A percentile compares a stretch with the other conserved stretches of the same genome.
These are phyloP conservation scores for Cacoxenus indagator DNA, from an alignment of 2,888 invertebrate species.

Conservation along the genomic window DNA sequence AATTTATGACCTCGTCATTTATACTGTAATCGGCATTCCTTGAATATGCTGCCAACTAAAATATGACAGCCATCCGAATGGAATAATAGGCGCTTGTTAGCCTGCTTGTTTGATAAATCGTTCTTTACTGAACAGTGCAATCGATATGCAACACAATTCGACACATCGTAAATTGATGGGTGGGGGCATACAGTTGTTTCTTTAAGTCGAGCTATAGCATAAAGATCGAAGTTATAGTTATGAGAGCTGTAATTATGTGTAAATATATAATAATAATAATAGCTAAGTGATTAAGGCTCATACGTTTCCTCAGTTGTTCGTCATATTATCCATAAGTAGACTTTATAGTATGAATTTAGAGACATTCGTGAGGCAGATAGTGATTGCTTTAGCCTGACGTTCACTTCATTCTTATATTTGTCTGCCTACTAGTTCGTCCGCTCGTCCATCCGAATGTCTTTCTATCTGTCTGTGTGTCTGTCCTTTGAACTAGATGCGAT, in stretches of 20 bases:
- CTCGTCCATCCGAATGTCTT: neutral
- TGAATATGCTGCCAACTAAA: neutral
- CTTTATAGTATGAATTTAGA: neutral
- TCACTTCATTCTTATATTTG: neutral
- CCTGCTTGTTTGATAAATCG: neutral
- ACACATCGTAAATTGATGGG: constrained; percentile 44
- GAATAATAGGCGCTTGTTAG: constrained; percentile 6
- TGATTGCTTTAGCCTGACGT: neutral
- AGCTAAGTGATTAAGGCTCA: constrained; percentile 57
- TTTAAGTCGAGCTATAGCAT: no score
- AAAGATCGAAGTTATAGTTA: no score
- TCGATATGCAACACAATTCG: constrained; percentile 53
- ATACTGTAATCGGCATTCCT: no score
- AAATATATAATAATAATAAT: constrained; percentile 62
- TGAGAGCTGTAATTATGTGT: constrained; percentile 53
- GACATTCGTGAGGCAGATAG: neutral
- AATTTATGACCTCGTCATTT: no score
- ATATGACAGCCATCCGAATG: neutral
- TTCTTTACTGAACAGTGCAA: neutral
- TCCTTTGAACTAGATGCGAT: no score
- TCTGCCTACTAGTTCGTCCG: neutral
- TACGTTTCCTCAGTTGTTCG: constrained; percentile 57
- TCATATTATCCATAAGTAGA: neutral
- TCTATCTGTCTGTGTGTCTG: neutral
- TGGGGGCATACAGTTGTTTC: no score